A percentile compares a stretch with the other conserved stretches of the same genome.
phyloP scores from a whole-genome alignment of 2,888 invertebrate genomes.

The Eulithis testata region DNA sequence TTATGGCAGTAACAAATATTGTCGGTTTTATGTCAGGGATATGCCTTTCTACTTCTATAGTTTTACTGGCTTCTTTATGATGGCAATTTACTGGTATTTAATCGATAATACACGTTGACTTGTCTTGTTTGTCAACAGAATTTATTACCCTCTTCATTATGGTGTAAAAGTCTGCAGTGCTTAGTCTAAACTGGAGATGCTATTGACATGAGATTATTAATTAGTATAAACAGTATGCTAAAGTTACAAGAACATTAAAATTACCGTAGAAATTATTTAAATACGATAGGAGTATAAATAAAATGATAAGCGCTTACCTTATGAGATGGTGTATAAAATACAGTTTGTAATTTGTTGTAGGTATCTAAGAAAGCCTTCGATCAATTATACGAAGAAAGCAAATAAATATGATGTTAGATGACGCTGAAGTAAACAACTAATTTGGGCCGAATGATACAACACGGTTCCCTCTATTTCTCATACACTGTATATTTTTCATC shows the following conservation, averaged over 20 bases:
- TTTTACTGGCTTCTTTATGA: conserved; percentile 45
- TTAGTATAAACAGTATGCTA: no score
- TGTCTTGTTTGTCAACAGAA: conserved; percentile 49
- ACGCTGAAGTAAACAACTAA: no score
- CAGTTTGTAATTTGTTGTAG: no score
- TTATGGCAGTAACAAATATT: conserved; percentile 68
- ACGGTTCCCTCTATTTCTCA: not conserved
- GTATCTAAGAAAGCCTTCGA: no score
- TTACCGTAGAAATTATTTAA: no score
- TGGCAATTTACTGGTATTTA: conserved; percentile 50
- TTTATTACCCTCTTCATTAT: conserved; percentile 43
- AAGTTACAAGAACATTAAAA: no score
- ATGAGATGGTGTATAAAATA: no score
- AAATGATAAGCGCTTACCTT: no score
- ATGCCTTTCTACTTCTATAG: conserved; percentile 54
- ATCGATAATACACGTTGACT: conserved; percentile 52
- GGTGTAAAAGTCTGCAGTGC: conserved; percentile 14
- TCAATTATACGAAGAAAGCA: no score
- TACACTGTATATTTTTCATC: not conserved
- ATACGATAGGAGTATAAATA: no score
- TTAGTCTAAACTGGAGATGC: conserved; percentile 14
- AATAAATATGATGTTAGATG: no score
- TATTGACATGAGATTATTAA: not conserved
- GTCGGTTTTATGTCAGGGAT: conserved; percentile 60
- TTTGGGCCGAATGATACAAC: no score